These are phyloP conservation scores for Chromis chromis DNA, from an alignment of 2,797 vertebrate species.

Conservation along the genomic window DNA sequence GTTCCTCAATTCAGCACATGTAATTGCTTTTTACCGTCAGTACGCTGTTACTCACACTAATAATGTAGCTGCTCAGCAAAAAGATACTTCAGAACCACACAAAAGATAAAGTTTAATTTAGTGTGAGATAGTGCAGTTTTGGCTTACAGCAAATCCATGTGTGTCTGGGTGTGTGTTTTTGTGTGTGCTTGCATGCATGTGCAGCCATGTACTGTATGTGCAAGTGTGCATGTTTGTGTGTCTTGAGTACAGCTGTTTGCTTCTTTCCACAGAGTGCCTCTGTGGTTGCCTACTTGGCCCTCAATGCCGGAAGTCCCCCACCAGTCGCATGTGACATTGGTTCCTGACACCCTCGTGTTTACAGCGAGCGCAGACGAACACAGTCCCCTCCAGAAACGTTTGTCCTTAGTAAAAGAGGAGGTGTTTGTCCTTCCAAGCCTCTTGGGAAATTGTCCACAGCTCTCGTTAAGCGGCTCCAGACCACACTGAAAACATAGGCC, in stretches of 20 bases:
- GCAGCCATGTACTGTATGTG: constrained; percentile 34
- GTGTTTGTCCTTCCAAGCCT: constrained; percentile 76
- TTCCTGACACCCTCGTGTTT: constrained; percentile 81
- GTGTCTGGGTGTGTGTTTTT: background rate
- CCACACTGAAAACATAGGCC: constrained; percentile 81
- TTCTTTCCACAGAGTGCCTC: constrained; percentile 68
- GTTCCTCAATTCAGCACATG: constrained; percentile 87
- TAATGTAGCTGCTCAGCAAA: constrained; percentile 35
- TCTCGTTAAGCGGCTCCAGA: constrained; percentile 81
- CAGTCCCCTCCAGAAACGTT: constrained; percentile 75
- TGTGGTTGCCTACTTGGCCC: constrained; percentile 76
- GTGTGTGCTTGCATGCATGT: background rate
- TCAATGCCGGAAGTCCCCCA: constrained; percentile 77
- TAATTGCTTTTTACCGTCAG: constrained; percentile 83
- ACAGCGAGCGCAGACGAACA: constrained; percentile 75
- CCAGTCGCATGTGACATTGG: constrained; percentile 81
- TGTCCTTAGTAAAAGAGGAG: constrained; percentile 76
- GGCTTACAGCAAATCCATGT: background rate
- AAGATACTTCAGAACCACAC: constrained; percentile 15
- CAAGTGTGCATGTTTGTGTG: constrained; percentile 49
- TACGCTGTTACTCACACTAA: constrained; percentile 79
- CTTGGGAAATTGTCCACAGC: constrained; percentile 79
- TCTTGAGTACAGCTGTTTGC: constrained; percentile 74
- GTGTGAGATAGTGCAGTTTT: constrained; percentile 2
- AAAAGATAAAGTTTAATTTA: constrained; percentile 11